A percentile compares a stretch with the other conserved stretches of the same genome.
Conservation (phyloP, 2,888 invertebrate genomes). For the Ommatoiulus sabulosus region DNA sequence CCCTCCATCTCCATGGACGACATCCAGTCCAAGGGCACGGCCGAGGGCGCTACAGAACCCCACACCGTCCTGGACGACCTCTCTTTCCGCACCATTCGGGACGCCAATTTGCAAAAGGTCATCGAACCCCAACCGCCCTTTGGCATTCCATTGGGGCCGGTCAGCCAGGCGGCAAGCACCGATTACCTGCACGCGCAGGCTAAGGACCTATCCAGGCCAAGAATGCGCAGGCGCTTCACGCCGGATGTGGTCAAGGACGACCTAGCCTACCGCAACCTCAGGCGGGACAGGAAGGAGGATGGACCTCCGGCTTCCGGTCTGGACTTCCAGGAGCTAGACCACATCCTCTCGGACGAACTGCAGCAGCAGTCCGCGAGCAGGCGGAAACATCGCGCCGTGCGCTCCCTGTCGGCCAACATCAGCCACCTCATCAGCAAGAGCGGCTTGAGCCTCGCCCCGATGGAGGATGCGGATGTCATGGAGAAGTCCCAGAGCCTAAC, state of each 20-base stretch:
- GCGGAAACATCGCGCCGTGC: constrained; percentile 82
- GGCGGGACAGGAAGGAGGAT: constrained; percentile 75
- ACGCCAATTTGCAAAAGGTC: constrained; percentile 78
- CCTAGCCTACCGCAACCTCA: constrained; percentile 83
- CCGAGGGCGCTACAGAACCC: constrained; percentile 72
- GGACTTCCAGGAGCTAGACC: constrained; percentile 62
- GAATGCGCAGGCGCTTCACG: constrained; percentile 76
- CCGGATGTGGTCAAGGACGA: constrained; percentile 90
- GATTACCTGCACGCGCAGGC: constrained; percentile 82
- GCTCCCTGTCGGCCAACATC: constrained; percentile 86
- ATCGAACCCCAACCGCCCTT: constrained; percentile 87
- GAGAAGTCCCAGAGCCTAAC: constrained; percentile 73
- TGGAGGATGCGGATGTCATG: neutral
- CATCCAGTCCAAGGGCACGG: neutral
- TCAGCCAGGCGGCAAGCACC: constrained; percentile 81
- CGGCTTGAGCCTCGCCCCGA: neutral
- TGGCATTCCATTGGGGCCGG: constrained; percentile 88
- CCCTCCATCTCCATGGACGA: constrained; percentile 60
- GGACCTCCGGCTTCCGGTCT: constrained; percentile 51
- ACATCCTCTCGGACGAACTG: constrained; percentile 54
- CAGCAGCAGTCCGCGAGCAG: constrained; percentile 65
- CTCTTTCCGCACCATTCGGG: constrained; percentile 82
- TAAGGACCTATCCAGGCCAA: constrained; percentile 73
- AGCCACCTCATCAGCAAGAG: constrained; percentile 75
- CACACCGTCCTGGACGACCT: constrained; percentile 87